phyloP scores from a whole-genome alignment of 2,888 invertebrate species.

The Diaperis boleti region DNA sequence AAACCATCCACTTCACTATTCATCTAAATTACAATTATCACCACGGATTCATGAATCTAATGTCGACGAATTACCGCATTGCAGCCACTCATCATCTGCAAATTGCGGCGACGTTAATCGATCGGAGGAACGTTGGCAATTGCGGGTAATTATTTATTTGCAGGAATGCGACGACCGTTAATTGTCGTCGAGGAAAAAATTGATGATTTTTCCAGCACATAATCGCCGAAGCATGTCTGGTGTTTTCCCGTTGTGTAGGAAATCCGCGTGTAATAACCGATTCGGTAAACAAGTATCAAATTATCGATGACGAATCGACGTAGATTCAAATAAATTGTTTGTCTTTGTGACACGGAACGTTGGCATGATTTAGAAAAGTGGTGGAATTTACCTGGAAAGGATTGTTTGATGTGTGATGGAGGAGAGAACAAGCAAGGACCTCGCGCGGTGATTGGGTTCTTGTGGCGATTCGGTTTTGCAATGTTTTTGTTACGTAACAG shows the following conservation, averaged over 20 bases:
- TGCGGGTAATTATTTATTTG: neutral
- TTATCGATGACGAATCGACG: too few relatives aligned
- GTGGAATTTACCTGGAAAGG: too few relatives aligned
- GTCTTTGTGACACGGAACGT: too few relatives aligned
- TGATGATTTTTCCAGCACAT: neutral
- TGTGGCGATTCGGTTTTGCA: too few relatives aligned
- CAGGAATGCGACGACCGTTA: neutral
- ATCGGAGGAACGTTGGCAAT: neutral
- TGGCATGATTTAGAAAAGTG: too few relatives aligned
- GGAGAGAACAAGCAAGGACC: too few relatives aligned
- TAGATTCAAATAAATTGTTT: too few relatives aligned
- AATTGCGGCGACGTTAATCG: neutral
- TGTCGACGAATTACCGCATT: neutral
- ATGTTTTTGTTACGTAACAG: too few relatives aligned
- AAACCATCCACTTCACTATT: neutral
- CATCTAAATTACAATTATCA: neutral
- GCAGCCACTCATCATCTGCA: neutral
- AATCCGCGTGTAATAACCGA: neutral
- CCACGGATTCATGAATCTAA: neutral
- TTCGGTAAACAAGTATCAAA: neutral
- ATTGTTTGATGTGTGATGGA: too few relatives aligned
- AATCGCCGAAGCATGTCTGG: neutral
- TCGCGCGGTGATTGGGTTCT: too few relatives aligned
- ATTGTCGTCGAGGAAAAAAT: neutral
- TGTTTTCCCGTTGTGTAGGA: constrained; percentile 3